phyloP scores from a whole-genome alignment of 2,888 invertebrate species.

The Macrophya annulata region DNA sequence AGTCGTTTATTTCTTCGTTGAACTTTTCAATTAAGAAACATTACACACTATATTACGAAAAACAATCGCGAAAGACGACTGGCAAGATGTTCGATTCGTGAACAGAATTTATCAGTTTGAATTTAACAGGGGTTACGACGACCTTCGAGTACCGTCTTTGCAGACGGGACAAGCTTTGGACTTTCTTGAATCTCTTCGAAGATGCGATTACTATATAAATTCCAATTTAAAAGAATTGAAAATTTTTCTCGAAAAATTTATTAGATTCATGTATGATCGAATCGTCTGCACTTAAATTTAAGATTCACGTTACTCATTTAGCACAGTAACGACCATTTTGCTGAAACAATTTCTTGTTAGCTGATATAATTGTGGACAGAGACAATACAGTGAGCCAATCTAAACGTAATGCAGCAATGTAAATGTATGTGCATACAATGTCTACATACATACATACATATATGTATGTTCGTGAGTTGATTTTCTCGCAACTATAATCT shows the following conservation, averaged over 20 bases:
- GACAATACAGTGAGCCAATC: neutral
- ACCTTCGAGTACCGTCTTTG: neutral
- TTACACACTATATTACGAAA: neutral
- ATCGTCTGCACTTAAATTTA: too few species aligned
- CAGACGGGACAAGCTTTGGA: neutral
- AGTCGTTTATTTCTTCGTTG: neutral
- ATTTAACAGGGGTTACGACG: slow-evolving; percentile 1
- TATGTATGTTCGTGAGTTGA: neutral
- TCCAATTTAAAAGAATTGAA: neutral
- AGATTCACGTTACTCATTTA: too few species aligned
- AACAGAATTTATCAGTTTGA: slow-evolving; percentile 6
- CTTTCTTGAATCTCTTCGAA: neutral
- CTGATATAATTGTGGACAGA: neutral
- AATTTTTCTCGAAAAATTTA: neutral
- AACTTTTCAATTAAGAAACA: neutral
- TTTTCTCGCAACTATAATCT: slow-evolving; percentile 50
- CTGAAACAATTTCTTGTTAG: neutral
- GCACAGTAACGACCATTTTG: neutral
- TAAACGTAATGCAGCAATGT: neutral
- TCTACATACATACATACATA: neutral
- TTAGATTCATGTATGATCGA: too few species aligned
- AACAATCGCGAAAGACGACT: slow-evolving; percentile 26
- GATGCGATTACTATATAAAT: neutral
- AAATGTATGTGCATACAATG: neutral
- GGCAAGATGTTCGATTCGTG: slow-evolving; percentile 19